Base-by-base conservation (phyloP, 2,888 invertebrate genomes). In the Leucophenga maculata region DNA sequence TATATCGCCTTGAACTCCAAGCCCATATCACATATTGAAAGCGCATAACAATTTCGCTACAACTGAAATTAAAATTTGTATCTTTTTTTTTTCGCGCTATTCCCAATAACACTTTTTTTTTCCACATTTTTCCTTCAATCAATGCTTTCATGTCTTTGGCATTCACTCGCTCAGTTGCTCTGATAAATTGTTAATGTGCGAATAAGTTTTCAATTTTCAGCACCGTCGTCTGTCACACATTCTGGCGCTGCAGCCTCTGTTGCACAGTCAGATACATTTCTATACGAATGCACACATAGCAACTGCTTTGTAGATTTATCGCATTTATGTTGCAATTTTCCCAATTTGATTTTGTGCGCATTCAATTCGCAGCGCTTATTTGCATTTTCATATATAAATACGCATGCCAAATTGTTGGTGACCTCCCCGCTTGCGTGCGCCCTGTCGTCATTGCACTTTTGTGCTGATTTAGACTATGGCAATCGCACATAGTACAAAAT, bases 131-230 rank as follows among this genome's bases (percentile, higher is more conserved):
- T 57, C n/a, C 9, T 31, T 22, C 39, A 3, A 39, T 6, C 8
- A 3, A 39, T 11, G 39, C 39, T 57, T n/a, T 22, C 31, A n/a
- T 57, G 16, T 39, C 39, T 60, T 60, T 60, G 18, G 39, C 60
- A n/a, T 60, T 60, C n/a, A 44, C 39, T 39, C 39, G 18, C 16
- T 18, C 80, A 76, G 78, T 82, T 82, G 74, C 69, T 54, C 74
- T 77, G 78, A 79, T 81, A 81, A 81, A 80, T 81, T 81, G 80
- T 82, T 82, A 80, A 81, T 82, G 82, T 72, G 77, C 78, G 75
- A 80, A 81, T 80, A 81, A 82, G 78, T 82, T 80, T 80, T 80
- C 80, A 82, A 82, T 82, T 81, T 81, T 81, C 77, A 39, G 78
- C 74, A 73, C 39, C 39, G 8, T 39, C 39, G 11, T 26, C 9